Conservation (phyloP, 2,113 vertebrate genomes). For the Tenebrosternarchus preto region DNA sequence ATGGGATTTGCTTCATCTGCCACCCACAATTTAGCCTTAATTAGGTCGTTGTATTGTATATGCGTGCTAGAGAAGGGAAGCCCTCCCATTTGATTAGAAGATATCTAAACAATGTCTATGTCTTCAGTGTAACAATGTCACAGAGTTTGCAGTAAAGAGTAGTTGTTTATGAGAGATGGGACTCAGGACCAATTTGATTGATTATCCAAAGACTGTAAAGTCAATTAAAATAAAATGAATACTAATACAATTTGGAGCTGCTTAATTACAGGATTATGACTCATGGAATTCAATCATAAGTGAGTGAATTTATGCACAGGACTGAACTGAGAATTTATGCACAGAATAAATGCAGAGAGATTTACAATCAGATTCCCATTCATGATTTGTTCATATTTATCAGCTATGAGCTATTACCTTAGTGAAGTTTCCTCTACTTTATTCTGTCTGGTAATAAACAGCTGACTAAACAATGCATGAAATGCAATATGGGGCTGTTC, state of each 20-base stretch:
- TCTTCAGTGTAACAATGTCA: not conserved
- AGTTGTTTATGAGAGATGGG: not conserved
- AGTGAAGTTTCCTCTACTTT: not conserved
- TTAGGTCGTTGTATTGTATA: not conserved
- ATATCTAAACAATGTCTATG: too few relatives aligned
- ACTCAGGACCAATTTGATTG: not conserved
- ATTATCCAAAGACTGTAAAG: not conserved
- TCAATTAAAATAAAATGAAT: not conserved
- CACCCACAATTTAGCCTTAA: not conserved
- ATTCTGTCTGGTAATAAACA: not conserved
- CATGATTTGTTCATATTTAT: too few relatives aligned
- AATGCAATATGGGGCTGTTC: not conserved
- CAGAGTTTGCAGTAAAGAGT: not conserved
- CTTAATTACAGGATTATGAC: not conserved
- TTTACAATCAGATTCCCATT: too few relatives aligned
- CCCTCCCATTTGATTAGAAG: not conserved
- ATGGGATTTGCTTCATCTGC: not conserved
- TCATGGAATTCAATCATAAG: too few relatives aligned
- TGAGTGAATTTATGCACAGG: too few relatives aligned
- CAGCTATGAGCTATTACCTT: too few relatives aligned
- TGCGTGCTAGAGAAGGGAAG: not conserved
- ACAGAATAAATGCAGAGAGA: too few relatives aligned
- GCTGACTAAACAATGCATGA: not conserved
- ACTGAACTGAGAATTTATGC: too few relatives aligned
- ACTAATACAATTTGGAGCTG: not conserved